phyloP scores from a whole-genome alignment of 2,888 invertebrate genomes.

The Terebella lapidaria region DNA sequence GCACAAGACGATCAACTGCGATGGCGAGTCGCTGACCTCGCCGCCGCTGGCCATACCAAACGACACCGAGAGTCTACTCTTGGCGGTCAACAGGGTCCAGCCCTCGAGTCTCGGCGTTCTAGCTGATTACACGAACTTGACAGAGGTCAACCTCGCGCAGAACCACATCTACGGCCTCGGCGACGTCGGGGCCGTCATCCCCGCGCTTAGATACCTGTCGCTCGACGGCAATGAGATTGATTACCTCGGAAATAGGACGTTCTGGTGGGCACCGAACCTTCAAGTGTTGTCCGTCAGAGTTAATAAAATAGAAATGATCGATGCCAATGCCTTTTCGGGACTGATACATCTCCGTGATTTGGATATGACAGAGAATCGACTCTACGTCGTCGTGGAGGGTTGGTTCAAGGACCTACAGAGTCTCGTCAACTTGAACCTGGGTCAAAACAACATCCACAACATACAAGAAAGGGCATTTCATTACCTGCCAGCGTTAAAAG shows the following conservation, averaged over 20 bases:
- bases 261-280: neutral
- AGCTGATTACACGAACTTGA: slow-evolving; percentile 3
- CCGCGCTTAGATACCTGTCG: neutral
- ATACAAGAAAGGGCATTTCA: slow-evolving; percentile 14
- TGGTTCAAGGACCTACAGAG: slow-evolving; percentile 18
- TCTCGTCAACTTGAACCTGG: slow-evolving; percentile 13
- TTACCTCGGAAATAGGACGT: neutral
- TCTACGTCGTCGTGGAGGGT: slow-evolving; percentile 13
- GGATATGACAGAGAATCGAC: slow-evolving; percentile 16
- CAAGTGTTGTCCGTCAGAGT: neutral
- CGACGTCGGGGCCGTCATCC: neutral
- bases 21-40: slow-evolving; percentile 9
- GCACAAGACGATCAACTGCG: slow-evolving; percentile 17
- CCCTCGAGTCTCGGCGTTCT: slow-evolving; percentile 12
- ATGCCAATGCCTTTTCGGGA: slow-evolving; percentile 14
- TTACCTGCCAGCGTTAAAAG: slow-evolving; percentile 6
- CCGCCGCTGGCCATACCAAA: slow-evolving; percentile 20
- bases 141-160: neutral
- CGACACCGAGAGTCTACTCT: slow-evolving; percentile 13
- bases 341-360: slow-evolving; percentile 9
- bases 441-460: slow-evolving; percentile 22
- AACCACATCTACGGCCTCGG: slow-evolving; percentile 2
- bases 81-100: slow-evolving; percentile 19
- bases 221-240: neutral
- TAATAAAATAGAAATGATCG: slow-evolving; percentile 7